Base-by-base conservation (phyloP, 2,797 vertebrate species). In the Halcyon smyrnensis region DNA sequence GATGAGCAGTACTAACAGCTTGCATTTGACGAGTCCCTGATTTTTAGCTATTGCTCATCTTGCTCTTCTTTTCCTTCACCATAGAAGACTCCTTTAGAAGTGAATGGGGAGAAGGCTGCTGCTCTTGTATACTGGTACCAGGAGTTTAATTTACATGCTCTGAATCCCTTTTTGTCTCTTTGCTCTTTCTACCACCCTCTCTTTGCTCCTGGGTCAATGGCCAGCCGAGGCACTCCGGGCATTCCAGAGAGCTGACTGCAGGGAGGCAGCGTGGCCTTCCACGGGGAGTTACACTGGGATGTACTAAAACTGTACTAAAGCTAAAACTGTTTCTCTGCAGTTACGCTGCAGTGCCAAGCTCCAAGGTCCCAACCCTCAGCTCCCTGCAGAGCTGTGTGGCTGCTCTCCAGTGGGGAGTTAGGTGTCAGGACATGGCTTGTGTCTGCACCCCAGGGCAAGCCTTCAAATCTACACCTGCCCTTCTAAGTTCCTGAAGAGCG, bases 1-100 rank as follows among this genome's bases (percentile, higher is more conserved):
- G 16, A 16, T 4, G 19, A 36, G 30, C 18, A 8, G 32, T 6
- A n/a, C 9, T 21, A 12, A 8, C 0, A 0, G 24, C 36, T 65
- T 37, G 8, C 59, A 21, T 28, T 28, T 10, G 45, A 32, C 18
- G 45, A 18, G 15, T 11, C 24, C 30, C 24, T 21, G 19, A 23
- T 17, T 51, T 62, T 41, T 20, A 87, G 46, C 53, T 37, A 6
- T 30, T 50, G 19, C 28, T 78, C 12, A 59, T 37, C 23, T n/a
- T 83, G 51, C 43, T 73, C 6, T 46, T 73, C 15, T 39, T 51
- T 85, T 53, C 34, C 36, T 56, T 62, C 23, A 41, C 25, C 25
- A 9, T 2, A 9, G 2, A 28, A 41, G 4, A 12, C 15, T 78
- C 51, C 12, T 60, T 50, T 20, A 48, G 46, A 65, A 60, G 12